These are phyloP conservation scores for Doryteuthis pealeii DNA, from an alignment of 1,140 invertebrate species.

Conservation along the genomic window DNA sequence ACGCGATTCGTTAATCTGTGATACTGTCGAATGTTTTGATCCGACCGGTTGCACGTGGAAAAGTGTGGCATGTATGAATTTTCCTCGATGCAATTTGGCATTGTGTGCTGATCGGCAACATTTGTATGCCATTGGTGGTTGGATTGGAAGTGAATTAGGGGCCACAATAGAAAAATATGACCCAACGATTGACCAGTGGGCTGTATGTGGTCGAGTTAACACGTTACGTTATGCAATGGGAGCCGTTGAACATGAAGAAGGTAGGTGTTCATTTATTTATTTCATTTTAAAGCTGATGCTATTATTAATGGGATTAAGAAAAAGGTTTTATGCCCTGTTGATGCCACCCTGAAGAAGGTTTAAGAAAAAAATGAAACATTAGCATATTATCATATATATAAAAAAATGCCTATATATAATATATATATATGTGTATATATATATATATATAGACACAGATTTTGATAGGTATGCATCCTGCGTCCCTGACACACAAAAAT, in stretches of 20 bases:
- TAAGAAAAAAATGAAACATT: too few relatives aligned
- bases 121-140: constrained; percentile 88
- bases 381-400: too few relatives aligned
- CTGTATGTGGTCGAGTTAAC: constrained; percentile 74
- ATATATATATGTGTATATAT: too few relatives aligned
- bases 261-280: background rate
- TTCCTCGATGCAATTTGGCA: constrained; percentile 85
- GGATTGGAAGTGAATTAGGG: constrained; percentile 88
- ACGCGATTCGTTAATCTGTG: constrained; percentile 78
- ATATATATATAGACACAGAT: too few relatives aligned
- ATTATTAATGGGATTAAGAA: too few relatives aligned
- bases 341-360: too few relatives aligned
- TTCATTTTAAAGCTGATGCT: too few relatives aligned
- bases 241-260: constrained; percentile 78
- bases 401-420: too few relatives aligned
- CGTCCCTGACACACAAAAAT: too few relatives aligned
- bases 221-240: constrained; percentile 86
- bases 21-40: constrained; percentile 83
- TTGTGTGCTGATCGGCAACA: constrained; percentile 79
- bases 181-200: constrained; percentile 75
- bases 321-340: too few relatives aligned
- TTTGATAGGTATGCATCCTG: too few relatives aligned
- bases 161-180: constrained; percentile 87
- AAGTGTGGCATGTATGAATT: constrained; percentile 73
- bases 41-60: constrained; percentile 68